These are phyloP conservation scores for Hylomyscus alleni DNA, from an alignment of 2,797 vertebrate species.

Conservation along the genomic window DNA sequence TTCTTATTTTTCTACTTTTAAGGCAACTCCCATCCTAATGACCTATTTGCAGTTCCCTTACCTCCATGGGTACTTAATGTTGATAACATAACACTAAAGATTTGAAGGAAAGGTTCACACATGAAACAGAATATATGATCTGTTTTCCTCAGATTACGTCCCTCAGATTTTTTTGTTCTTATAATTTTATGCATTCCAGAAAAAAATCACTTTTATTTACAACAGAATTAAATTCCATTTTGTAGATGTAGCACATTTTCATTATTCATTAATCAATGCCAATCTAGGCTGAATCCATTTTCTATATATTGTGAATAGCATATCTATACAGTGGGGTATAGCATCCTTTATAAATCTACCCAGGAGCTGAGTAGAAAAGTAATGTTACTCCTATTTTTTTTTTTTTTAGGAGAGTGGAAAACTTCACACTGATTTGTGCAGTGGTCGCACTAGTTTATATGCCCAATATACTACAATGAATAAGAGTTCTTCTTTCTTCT, in stretches of 20 bases:
- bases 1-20: background rate
- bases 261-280: background rate
- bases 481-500: no score
- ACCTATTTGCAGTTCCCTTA: background rate
- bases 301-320: background rate
- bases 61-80: background rate
- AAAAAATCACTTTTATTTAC: background rate
- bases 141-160: background rate
- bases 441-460: background rate
- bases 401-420: no score
- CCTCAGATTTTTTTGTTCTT: background rate
- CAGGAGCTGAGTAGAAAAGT: no score
- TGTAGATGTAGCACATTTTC: background rate
- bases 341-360: background rate
- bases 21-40: background rate
- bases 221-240: background rate
- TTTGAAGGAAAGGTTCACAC: background rate
- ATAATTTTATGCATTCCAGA: background rate
- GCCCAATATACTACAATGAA: background rate
- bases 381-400: background rate
- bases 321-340: background rate
- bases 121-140: background rate
- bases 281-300: background rate
- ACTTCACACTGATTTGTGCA: background rate
- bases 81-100: background rate